These are phyloP conservation scores for Heliothis virescens DNA, from an alignment of 1,140 invertebrate species.

Conservation along the genomic window DNA sequence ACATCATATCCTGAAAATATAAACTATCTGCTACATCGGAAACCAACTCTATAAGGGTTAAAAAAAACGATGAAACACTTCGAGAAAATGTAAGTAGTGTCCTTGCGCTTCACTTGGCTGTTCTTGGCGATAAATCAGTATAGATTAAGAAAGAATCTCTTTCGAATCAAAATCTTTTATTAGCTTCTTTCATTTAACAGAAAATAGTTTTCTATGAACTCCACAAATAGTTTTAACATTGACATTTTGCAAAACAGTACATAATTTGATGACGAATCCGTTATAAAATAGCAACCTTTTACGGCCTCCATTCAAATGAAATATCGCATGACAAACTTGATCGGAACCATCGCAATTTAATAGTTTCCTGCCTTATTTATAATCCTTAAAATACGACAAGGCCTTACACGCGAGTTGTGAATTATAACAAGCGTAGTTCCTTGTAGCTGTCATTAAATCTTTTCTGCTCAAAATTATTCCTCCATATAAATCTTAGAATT, in stretches of 20 bases:
- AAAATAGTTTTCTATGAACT: no score
- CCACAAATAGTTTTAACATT: neutral
- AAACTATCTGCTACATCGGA: no score
- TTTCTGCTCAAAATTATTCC: conserved; percentile 12
- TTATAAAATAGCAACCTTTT: neutral
- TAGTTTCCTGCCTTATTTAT: conserved; percentile 21
- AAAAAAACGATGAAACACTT: no score
- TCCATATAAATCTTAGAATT: neutral
- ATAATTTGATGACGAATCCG: neutral
- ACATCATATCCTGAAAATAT: no score
- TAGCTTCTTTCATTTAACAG: no score
- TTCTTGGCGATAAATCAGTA: no score
- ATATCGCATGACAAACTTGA: conserved; percentile 14
- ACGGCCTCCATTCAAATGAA: conserved; percentile 9
- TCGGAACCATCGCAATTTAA: conserved; percentile 11
- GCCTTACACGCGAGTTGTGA: conserved; percentile 9
- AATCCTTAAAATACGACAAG: conserved; percentile 2
- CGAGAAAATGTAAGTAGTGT: no score
- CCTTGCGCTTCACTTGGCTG: no score
- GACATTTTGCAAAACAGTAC: neutral
- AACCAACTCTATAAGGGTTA: no score
- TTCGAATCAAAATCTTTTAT: no score
- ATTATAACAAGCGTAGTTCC: conserved; percentile 7
- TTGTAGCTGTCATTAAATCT: conserved; percentile 6
- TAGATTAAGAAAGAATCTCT: no score